Evolutionary conservation across 2,888 invertebrate species (phyloP).

Genomic region (Drosophila macrospina): DNA sequence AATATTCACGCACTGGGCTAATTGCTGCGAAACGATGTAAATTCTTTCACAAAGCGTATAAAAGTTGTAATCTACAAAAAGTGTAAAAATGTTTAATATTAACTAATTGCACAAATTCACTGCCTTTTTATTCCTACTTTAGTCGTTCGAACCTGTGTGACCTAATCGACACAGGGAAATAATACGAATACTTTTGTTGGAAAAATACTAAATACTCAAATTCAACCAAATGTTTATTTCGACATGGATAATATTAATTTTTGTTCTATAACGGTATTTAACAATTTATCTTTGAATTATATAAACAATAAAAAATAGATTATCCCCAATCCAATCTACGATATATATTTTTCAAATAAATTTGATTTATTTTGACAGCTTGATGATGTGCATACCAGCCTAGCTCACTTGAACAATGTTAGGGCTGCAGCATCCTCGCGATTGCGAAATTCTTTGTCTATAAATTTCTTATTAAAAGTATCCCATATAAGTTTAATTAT

Average conservation of each 20-base stretch:
- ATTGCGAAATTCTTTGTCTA: no score
- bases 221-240: no score
- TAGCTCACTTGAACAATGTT: background rate
- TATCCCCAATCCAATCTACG: no score
- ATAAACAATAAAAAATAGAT: no score
- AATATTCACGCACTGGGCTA: conserved; percentile 65
- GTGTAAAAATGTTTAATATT: conserved; percentile 47
- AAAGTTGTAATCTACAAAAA: conserved; percentile 44
- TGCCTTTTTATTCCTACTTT: conserved; percentile 56
- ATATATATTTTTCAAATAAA: no score
- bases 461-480: no score
- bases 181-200: conserved; percentile 16
- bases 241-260: no score
- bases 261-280: no score
- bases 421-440: conserved; percentile 10
- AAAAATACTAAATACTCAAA: background rate
- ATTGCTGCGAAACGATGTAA: conserved; percentile 26
- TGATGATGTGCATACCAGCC: background rate
- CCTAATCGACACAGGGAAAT: conserved; percentile 28
- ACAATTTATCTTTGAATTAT: no score
- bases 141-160: conserved; percentile 39
- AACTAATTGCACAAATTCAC: conserved; percentile 60
- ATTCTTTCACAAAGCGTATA: conserved; percentile 40
- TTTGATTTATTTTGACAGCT: no score
- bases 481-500: no score